These are phyloP conservation scores for Notodonta dromedarius DNA, from an alignment of 2,888 invertebrate genomes.

Conservation along the genomic window DNA sequence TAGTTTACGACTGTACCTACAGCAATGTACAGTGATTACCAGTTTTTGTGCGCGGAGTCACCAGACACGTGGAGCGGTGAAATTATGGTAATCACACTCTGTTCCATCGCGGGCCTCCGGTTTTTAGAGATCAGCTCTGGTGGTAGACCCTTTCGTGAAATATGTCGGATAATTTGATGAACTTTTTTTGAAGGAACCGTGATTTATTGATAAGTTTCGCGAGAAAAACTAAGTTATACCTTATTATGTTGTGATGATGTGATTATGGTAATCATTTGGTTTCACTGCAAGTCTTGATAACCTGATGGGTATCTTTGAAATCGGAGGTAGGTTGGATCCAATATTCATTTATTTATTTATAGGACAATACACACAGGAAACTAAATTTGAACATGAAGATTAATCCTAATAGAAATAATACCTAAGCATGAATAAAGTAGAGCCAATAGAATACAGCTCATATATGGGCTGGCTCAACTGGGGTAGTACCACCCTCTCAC, in stretches of 20 bases:
- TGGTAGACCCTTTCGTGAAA: neutral
- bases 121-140: constrained; percentile 35
- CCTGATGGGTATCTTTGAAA: neutral
- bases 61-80: constrained; percentile 80
- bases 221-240: constrained; percentile 2
- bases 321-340: too few relatives aligned
- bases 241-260: neutral
- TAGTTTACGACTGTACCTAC: constrained; percentile 47
- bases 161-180: constrained; percentile 6
- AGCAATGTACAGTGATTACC: constrained; percentile 73
- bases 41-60: constrained; percentile 76
- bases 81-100: constrained; percentile 81
- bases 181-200: constrained; percentile 1
- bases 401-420: too few relatives aligned
- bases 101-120: constrained; percentile 68
- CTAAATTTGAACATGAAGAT: too few relatives aligned
- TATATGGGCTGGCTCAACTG: too few relatives aligned
- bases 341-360: too few relatives aligned
- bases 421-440: too few relatives aligned
- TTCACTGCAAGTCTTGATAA: neutral
- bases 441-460: too few relatives aligned
- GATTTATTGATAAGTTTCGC: constrained; percentile 1
- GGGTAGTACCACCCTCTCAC: too few relatives aligned
- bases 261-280: constrained; percentile 20
- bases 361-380: too few relatives aligned